phyloP scores from a whole-genome alignment of 2,797 vertebrate species.

The Gymnopithys bicolor region DNA sequence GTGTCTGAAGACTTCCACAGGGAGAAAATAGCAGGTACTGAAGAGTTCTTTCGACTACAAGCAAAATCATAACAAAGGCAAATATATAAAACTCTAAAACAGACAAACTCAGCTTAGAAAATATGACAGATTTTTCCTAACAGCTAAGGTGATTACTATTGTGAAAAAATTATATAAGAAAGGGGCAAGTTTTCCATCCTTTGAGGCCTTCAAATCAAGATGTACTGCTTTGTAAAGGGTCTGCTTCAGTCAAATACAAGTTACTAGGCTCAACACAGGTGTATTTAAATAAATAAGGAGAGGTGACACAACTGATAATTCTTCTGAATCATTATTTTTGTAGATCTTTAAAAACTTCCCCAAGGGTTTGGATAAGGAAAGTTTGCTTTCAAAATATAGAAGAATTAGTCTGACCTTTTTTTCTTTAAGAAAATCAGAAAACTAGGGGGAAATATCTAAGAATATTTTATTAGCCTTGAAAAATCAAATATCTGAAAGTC shows the following conservation, averaged over 20 bases:
- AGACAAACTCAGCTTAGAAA: conserved; percentile 20
- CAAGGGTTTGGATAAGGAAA: neutral
- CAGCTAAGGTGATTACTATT: neutral
- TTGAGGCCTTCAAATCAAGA: neutral
- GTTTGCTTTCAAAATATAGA: neutral
- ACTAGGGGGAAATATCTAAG: neutral
- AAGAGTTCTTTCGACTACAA: neutral
- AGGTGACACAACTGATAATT: neutral
- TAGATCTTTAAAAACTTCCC: neutral
- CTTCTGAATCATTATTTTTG: neutral
- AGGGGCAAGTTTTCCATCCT: neutral
- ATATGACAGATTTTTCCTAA: neutral
- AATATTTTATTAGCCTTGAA: neutral
- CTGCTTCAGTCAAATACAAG: neutral
- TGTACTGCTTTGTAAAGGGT: neutral
- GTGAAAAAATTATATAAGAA: neutral
- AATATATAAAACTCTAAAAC: neutral
- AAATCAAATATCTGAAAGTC: neutral
- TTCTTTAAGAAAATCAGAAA: neutral
- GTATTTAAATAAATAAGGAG: neutral
- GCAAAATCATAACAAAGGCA: neutral
- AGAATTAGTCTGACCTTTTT: neutral
- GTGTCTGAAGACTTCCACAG: neutral
- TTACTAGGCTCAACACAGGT: neutral
- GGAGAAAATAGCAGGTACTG: conserved; percentile 22